Conservation (phyloP, 2,797 vertebrate genomes). For the Anolis apletophallus region DNA sequence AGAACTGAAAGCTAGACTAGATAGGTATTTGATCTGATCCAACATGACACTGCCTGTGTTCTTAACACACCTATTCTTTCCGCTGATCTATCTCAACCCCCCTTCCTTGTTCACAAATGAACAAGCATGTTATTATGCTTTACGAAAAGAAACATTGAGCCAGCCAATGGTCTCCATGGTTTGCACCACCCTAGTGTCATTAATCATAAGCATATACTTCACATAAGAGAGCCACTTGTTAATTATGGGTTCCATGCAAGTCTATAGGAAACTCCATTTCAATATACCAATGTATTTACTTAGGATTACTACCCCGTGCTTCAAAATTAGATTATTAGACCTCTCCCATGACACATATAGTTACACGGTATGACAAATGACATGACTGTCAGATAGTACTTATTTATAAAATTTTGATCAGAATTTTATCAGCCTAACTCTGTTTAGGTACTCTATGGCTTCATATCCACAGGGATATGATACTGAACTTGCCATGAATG, state of each 20-base stretch:
- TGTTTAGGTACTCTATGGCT: neutral
- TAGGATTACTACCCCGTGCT: slow-evolving; percentile 7
- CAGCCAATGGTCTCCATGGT: neutral
- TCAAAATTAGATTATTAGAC: slow-evolving; percentile 2
- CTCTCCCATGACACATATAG: slow-evolving; percentile 21
- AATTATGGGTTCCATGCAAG: slow-evolving; percentile 13
- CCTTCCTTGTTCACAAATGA: neutral
- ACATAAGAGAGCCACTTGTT: neutral
- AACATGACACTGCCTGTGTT: too few relatives aligned
- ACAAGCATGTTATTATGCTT: neutral
- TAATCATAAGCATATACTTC: slow-evolving; percentile 5
- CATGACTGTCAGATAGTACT: neutral
- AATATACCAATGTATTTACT: neutral
- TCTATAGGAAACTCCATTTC: neutral
- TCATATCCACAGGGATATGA: too few relatives aligned
- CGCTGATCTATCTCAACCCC: too few relatives aligned
- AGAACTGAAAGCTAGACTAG: too few relatives aligned
- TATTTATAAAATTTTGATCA: neutral
- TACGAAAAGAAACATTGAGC: neutral
- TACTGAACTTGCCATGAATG: too few relatives aligned
- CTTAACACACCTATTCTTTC: too few relatives aligned
- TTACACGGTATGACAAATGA: neutral
- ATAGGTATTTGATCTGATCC: too few relatives aligned
- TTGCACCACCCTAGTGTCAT: neutral
- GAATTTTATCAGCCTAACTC: neutral